phyloP scores from a whole-genome alignment of 1,140 invertebrate species.

The Musca vetustissima region DNA sequence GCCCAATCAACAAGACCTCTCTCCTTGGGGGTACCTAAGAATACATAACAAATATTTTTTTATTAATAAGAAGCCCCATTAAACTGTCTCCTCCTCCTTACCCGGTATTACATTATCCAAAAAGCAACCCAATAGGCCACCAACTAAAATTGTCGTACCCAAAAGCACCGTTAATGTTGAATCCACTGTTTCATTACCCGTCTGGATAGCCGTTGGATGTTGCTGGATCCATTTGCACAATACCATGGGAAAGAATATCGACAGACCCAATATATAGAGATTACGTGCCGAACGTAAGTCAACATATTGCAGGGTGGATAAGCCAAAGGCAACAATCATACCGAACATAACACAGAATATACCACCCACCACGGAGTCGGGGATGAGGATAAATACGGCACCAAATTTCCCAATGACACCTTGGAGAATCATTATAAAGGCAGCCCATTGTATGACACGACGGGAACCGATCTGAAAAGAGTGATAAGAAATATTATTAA shows the following conservation, averaged over 20 bases:
- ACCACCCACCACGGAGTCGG: slow-evolving; percentile 85
- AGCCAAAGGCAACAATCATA: slow-evolving; percentile 80
- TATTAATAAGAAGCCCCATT: no score
- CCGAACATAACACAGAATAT: slow-evolving; percentile 87
- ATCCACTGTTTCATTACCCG: slow-evolving; percentile 70
- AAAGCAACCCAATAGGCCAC: slow-evolving; percentile 75
- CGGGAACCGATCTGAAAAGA: slow-evolving; percentile 73
- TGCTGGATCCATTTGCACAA: slow-evolving; percentile 75
- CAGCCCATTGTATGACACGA: slow-evolving; percentile 82
- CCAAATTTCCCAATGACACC: slow-evolving; percentile 82
- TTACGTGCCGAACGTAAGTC: slow-evolving; percentile 81
- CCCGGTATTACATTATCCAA: slow-evolving; percentile 86
- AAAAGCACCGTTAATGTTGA: slow-evolving; percentile 77
- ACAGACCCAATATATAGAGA: slow-evolving; percentile 85
- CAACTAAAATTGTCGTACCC: slow-evolving; percentile 83
- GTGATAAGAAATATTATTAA: background rate
- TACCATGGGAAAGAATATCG: slow-evolving; percentile 81
- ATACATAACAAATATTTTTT: no score
- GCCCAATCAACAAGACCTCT: slow-evolving; percentile 71
- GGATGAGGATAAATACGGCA: slow-evolving; percentile 85
- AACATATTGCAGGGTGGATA: slow-evolving; percentile 81
- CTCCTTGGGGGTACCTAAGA: slow-evolving; percentile 67
- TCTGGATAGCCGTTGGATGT: slow-evolving; percentile 67
- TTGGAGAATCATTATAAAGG: slow-evolving; percentile 75
- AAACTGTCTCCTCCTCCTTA: slow-evolving; percentile 55